Evolutionary conservation across 2,113 vertebrate genomes (phyloP).

Genomic region (Ictalurus punctatus): DNA sequence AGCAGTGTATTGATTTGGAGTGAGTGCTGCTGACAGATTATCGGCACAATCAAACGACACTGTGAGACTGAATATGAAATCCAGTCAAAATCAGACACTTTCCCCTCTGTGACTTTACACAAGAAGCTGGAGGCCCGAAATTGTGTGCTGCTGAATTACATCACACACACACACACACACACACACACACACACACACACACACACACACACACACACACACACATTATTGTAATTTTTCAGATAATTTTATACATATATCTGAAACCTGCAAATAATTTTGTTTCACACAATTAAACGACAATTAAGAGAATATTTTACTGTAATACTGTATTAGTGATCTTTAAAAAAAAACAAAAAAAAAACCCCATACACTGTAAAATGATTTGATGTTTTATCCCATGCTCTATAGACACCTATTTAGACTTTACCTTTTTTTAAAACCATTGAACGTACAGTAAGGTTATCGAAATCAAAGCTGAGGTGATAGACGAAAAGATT

Average conservation of each 20-base stretch:
- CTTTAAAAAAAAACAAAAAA: neutral
- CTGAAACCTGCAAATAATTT: neutral
- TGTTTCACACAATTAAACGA: neutral
- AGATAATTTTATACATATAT: neutral
- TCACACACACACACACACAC: slow-evolving; percentile 3
- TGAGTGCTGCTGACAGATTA: slow-evolving; percentile 36
- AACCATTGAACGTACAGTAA: neutral
- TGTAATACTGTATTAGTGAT: neutral
- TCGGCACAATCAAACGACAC: slow-evolving; percentile 40
- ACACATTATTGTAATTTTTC: neutral
- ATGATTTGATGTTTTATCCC: neutral
- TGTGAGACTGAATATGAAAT: slow-evolving; percentile 34
- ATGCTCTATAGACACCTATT: neutral
- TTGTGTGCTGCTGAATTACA: neutral
- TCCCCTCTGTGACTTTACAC: neutral
- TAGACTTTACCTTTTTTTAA: neutral
- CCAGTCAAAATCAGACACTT: slow-evolving; percentile 13
- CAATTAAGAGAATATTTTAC: neutral
- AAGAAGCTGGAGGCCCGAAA: neutral
- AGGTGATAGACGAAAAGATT: neutral
- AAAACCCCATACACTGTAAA: neutral
- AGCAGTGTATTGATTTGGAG: slow-evolving; percentile 52
- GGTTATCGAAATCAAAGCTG: neutral
- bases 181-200: neutral
- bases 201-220: neutral